phyloP scores from a whole-genome alignment of 2,888 invertebrate genomes.

The Acleris laterana region DNA sequence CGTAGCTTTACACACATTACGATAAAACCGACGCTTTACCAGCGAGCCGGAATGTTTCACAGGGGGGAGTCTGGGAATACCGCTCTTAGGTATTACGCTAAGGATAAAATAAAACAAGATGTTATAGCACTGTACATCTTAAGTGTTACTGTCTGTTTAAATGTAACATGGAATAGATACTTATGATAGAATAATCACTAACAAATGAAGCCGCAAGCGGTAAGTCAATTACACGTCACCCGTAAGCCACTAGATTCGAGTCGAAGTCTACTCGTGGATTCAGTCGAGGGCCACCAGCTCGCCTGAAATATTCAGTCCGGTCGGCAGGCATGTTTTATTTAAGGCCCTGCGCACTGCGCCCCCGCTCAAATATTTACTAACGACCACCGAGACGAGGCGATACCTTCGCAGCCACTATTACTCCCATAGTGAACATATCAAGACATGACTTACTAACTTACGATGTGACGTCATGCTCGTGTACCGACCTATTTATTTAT shows the following conservation, averaged over 20 bases:
- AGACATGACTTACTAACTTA: constrained; percentile 18
- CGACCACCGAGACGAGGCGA: constrained; percentile 62
- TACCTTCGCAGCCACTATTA: constrained; percentile 51
- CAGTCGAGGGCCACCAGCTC: constrained; percentile 53
- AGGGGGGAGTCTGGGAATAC: constrained; percentile 11
- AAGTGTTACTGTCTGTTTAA: background rate
- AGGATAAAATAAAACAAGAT: too few species aligned
- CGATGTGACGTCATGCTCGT: constrained; percentile 1
- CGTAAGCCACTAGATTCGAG: constrained; percentile 16
- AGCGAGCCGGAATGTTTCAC: constrained; percentile 4
- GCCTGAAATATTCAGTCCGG: constrained; percentile 73
- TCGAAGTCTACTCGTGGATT: constrained; percentile 41
- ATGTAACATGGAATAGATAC: background rate
- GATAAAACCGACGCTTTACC: constrained; percentile 6
- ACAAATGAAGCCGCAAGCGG: constrained; percentile 1
- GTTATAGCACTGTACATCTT: too few species aligned
- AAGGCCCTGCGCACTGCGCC: constrained; percentile 72
- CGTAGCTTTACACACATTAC: constrained; percentile 33
- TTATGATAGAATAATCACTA: constrained; percentile 13
- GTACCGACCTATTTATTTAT: constrained; percentile 3
- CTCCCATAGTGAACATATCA: constrained; percentile 32
- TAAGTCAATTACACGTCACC: constrained; percentile 16
- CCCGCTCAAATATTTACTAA: constrained; percentile 72
- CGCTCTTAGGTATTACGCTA: background rate
- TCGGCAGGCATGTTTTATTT: constrained; percentile 73